Percentiles rank a stretch among this genome's conserved stretches.
Evolutionary conservation across 1,140 invertebrate species (phyloP).

Genomic region (Zaprionus ornatus): DNA sequence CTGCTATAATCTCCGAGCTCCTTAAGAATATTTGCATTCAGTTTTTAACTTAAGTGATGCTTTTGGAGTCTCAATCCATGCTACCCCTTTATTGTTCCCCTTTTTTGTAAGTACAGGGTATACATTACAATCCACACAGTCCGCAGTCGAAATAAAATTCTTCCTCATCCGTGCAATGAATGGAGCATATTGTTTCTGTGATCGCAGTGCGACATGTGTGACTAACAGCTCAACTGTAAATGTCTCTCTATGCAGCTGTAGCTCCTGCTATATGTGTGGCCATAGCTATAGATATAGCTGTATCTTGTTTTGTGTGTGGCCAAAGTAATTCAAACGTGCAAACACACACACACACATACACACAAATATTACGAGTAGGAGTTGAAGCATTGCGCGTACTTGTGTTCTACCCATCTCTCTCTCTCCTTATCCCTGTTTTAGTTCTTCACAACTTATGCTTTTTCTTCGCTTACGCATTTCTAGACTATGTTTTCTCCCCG

Average conservation of each 20-base stretch:
- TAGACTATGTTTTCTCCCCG: conserved; percentile 12
- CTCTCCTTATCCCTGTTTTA: neutral
- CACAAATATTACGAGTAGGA: neutral
- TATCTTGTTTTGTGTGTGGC: conserved; percentile 12
- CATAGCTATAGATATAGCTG: conserved; percentile 1
- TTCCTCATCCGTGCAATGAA: conserved; percentile 13
- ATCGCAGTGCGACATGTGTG: conserved; percentile 47
- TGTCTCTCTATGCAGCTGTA: conserved; percentile 16
- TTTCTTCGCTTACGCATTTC: conserved; percentile 29
- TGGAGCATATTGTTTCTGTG: conserved; percentile 44
- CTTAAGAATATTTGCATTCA: no score
- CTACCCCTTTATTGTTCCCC: neutral
- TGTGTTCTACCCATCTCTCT: neutral
- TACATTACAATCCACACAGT: conserved; percentile 5
- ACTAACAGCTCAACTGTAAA: conserved; percentile 50
- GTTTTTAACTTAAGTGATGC: no score
- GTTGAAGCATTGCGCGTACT: conserved; percentile 5
- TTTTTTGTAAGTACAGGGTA: neutral
- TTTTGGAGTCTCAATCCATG: no score
- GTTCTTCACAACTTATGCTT: neutral
- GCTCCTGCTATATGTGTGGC: neutral
- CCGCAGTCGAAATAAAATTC: conserved; percentile 33
- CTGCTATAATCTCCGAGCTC: neutral
- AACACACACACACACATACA: neutral
- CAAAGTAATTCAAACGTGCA: conserved; percentile 25